Percentiles rank a stretch among this genome's conserved stretches.
Evolutionary conservation across 2,888 invertebrate genomes (phyloP).

Genomic region (Nephrotoma guestfalica): DNA sequence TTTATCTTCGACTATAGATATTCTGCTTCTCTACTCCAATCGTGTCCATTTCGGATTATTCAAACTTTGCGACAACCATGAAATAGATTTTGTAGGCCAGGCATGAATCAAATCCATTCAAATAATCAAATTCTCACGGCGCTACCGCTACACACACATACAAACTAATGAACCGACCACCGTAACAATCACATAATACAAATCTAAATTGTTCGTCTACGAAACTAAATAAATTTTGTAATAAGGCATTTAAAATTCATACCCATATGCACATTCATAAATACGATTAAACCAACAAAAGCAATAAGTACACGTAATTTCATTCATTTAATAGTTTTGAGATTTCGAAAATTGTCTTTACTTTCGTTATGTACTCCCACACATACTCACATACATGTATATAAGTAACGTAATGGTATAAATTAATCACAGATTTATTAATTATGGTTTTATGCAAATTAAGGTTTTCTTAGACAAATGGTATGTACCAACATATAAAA

Average conservation of each 20-base stretch:
- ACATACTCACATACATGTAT: not conserved
- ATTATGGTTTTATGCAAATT: not conserved
- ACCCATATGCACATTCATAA: not conserved
- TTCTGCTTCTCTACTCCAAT: too few species aligned
- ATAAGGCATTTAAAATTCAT: not conserved
- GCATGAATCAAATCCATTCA: too few species aligned
- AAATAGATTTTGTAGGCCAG: too few species aligned
- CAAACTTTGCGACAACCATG: too few species aligned
- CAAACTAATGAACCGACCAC: not conserved
- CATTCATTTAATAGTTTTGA: not conserved
- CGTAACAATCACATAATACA: not conserved
- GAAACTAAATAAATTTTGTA: not conserved
- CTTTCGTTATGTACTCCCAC: not conserved
- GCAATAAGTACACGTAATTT: not conserved
- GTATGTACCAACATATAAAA: not conserved
- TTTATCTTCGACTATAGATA: too few species aligned
- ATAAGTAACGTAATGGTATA: not conserved
- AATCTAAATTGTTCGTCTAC: not conserved
- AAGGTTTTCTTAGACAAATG: not conserved
- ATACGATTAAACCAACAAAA: not conserved
- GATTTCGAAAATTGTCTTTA: not conserved
- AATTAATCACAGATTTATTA: not conserved
- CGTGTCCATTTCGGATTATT: too few species aligned
- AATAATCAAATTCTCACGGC: not conserved
- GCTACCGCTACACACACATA: not conserved